These are phyloP conservation scores for Diarsia dahlii DNA, from an alignment of 2,888 invertebrate genomes.

Conservation along the genomic window DNA sequence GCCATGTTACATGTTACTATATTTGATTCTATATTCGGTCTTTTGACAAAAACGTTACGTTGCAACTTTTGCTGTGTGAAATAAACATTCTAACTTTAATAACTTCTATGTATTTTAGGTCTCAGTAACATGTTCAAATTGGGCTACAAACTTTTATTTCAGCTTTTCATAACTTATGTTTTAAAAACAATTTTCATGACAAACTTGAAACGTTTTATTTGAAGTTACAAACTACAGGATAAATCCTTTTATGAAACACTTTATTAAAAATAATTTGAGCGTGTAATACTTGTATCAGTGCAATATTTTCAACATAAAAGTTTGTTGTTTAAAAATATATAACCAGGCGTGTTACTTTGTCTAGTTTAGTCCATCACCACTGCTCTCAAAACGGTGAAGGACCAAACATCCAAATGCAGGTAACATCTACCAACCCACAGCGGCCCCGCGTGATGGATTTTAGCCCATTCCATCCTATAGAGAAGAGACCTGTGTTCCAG, in stretches of 20 bases:
- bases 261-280: not conserved
- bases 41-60: slow-evolving; percentile 33
- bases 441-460: too few relatives aligned
- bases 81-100: slow-evolving; percentile 42
- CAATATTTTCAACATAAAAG: not conserved
- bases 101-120: slow-evolving; percentile 26
- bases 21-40: not conserved
- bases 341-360: too few relatives aligned
- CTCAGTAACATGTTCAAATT: slow-evolving; percentile 29
- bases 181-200: slow-evolving; percentile 23
- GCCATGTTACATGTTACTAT: not conserved
- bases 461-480: too few relatives aligned
- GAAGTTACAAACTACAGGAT: slow-evolving; percentile 7
- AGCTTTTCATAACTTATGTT: slow-evolving; percentile 40
- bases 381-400: too few relatives aligned
- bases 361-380: too few relatives aligned
- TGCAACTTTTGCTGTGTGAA: slow-evolving; percentile 36
- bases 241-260: slow-evolving; percentile 7
- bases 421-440: too few relatives aligned
- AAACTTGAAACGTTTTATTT: slow-evolving; percentile 42
- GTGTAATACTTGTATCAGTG: not conserved
- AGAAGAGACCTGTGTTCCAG: too few relatives aligned
- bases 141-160: slow-evolving; percentile 49
- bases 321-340: too few relatives aligned
- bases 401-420: too few relatives aligned